Conservation (phyloP, 2,797 vertebrate genomes). For the Microchirus variegatus region DNA sequence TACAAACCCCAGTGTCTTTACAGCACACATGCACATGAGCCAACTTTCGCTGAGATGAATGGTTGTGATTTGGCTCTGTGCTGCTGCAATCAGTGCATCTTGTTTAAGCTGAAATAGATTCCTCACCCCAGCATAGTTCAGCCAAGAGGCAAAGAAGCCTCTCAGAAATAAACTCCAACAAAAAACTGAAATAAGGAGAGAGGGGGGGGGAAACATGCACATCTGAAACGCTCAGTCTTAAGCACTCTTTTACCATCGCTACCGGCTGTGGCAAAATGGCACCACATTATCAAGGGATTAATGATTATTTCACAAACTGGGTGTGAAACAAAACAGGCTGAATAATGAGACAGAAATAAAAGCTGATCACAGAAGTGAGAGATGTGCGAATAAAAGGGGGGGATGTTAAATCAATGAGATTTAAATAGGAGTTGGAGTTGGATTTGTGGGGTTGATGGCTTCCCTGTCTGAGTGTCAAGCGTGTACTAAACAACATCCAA, state of each 20-base stretch:
- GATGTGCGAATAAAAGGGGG: conserved; percentile 47
- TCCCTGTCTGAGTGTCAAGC: conserved; percentile 66
- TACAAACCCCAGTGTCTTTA: conserved; percentile 24
- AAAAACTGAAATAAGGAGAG: conserved; percentile 42
- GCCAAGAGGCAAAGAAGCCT: conserved; percentile 67
- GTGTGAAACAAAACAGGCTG: conserved; percentile 53
- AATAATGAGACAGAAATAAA: conserved; percentile 55
- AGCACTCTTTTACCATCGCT: conserved; percentile 50
- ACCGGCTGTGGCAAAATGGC: conserved; percentile 48
- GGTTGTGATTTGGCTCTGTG: conserved; percentile 70
- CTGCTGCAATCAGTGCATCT: conserved; percentile 75
- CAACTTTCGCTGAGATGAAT: conserved; percentile 69
- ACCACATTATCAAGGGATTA: conserved; percentile 63
- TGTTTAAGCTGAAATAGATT: conserved; percentile 74
- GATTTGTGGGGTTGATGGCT: conserved; percentile 55
- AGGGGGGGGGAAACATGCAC: conserved; percentile 12
- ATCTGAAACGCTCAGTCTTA: conserved; percentile 47
- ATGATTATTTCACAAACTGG: conserved; percentile 61
- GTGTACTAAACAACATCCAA: conserved; percentile 75
- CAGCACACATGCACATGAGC: conserved; percentile 38
- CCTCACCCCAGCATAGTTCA: conserved; percentile 65
- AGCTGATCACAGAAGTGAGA: conserved; percentile 58
- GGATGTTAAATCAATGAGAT: conserved; percentile 66
- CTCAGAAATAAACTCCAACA: conserved; percentile 55
- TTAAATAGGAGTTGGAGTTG: conserved; percentile 59